phyloP scores from a whole-genome alignment of 92 coral and sea anemone species.

The Epizoanthus scotinus region DNA sequence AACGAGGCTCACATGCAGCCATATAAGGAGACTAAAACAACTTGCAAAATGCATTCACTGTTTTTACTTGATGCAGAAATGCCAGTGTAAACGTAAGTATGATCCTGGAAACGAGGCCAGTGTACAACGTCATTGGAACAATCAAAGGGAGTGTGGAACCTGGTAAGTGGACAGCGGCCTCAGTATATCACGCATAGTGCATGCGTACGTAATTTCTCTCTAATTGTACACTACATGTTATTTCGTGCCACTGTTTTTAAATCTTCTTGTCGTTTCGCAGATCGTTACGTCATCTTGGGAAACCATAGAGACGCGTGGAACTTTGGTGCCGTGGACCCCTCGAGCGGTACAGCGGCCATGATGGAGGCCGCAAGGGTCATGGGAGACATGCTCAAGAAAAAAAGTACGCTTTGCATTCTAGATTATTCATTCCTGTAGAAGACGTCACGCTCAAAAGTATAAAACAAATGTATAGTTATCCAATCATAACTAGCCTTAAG shows the following conservation, averaged over 20 bases:
- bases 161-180: conserved; percentile 40
- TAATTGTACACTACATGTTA: no score
- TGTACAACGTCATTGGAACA: conserved; percentile 81
- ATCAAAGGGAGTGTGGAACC: conserved; percentile 78
- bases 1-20: no score
- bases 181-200: no score
- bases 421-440: no score
- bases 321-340: conserved; percentile 80
- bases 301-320: conserved; percentile 83
- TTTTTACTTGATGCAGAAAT: conserved; percentile 45
- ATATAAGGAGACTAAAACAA: no score
- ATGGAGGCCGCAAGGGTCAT: conserved; percentile 79
- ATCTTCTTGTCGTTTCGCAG: conserved; percentile 34
- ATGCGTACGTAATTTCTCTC: no score
- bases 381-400: conserved; percentile 41
- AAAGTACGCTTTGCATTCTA: conserved; percentile 39
- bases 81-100: conserved; percentile 76
- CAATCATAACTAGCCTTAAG: no score
- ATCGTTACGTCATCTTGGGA: conserved; percentile 90
- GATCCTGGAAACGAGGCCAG: conserved; percentile 52
- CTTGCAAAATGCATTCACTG: neutral
- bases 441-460: no score
- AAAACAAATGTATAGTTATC: no score
- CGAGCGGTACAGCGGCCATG: conserved; percentile 68
- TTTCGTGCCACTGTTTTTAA: neutral